phyloP scores from a whole-genome alignment of 1,140 invertebrate genomes.

The Leptinotarsa texana region DNA sequence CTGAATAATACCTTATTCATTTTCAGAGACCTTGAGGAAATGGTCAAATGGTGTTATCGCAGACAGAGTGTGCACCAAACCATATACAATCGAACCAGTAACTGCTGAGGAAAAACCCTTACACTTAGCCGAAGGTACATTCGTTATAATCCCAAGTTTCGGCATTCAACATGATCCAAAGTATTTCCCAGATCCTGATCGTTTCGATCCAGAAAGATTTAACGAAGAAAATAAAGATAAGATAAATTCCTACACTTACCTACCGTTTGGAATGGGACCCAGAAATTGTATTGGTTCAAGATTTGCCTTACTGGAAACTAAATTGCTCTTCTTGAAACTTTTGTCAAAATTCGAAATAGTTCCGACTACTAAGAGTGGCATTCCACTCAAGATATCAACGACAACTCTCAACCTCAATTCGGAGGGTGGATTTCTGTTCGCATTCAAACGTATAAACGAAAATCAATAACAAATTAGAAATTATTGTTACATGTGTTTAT shows the following conservation, averaged over 20 bases:
- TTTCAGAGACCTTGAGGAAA: slow-evolving; percentile 61
- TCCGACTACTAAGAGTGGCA: background rate
- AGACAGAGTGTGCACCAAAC: slow-evolving; percentile 59
- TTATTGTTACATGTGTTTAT: too few species aligned
- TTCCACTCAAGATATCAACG: slow-evolving; percentile 25
- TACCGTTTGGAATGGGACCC: slow-evolving; percentile 63
- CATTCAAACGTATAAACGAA: too few species aligned
- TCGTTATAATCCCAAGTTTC: slow-evolving; percentile 56
- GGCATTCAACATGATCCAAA: slow-evolving; percentile 60
- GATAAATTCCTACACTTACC: slow-evolving; percentile 52
- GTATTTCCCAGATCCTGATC: slow-evolving; percentile 59
- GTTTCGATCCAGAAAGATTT: slow-evolving; percentile 59
- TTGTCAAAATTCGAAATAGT: slow-evolving; percentile 38
- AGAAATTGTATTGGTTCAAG: slow-evolving; percentile 52
- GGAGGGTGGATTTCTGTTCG: too few species aligned
- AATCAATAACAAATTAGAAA: too few species aligned
- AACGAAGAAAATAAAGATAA: slow-evolving; percentile 42
- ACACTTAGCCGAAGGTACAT: slow-evolving; percentile 44
- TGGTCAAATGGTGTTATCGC: slow-evolving; percentile 59
- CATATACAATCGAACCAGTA: slow-evolving; percentile 52
- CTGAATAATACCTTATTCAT: background rate
- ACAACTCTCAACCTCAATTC: too few species aligned
- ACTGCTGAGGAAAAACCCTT: slow-evolving; percentile 28
- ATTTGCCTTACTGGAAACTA: slow-evolving; percentile 66
- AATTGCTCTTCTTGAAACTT: slow-evolving; percentile 58